Evolutionary conservation across 2,797 vertebrate species (phyloP).

Genomic region (Sebastiscus tertius): DNA sequence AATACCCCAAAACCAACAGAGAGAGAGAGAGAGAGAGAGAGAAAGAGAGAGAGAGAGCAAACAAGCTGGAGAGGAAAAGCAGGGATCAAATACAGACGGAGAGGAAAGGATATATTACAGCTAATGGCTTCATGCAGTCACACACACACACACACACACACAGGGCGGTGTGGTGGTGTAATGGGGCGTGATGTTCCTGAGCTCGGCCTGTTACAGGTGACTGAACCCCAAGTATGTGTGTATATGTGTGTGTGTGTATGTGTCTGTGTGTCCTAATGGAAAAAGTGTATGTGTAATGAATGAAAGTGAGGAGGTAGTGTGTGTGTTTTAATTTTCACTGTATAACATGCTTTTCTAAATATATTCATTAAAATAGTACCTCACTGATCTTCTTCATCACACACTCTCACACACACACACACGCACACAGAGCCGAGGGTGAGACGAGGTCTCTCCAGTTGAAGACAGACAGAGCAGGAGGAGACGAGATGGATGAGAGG

Average conservation of each 20-base stretch:
- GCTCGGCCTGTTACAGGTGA: conserved; percentile 75
- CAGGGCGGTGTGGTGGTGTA: conserved; percentile 65
- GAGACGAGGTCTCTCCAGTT: conserved; percentile 12
- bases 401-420: background rate
- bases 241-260: conserved; percentile 31
- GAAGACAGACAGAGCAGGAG: conserved; percentile 36
- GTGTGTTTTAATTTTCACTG: background rate
- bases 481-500: conserved; percentile 34
- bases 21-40: conserved; percentile 20
- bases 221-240: conserved; percentile 66
- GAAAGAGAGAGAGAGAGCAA: conserved; percentile 12
- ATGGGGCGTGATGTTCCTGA: conserved; percentile 76
- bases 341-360: background rate
- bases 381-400: background rate
- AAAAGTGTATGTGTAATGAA: conserved; percentile 1
- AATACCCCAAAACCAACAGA: conserved; percentile 56
- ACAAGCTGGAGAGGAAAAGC: conserved; percentile 23
- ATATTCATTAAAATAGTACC: background rate
- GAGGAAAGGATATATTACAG: conserved; percentile 81
- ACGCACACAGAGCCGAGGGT: background rate
- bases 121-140: conserved; percentile 74
- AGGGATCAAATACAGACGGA: conserved; percentile 70
- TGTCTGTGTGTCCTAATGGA: conserved; percentile 22
- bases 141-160: conserved; percentile 44
- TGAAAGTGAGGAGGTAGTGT: background rate